These are phyloP conservation scores for Diplolepis rosae DNA, from an alignment of 2,888 invertebrate species.

Conservation along the genomic window DNA sequence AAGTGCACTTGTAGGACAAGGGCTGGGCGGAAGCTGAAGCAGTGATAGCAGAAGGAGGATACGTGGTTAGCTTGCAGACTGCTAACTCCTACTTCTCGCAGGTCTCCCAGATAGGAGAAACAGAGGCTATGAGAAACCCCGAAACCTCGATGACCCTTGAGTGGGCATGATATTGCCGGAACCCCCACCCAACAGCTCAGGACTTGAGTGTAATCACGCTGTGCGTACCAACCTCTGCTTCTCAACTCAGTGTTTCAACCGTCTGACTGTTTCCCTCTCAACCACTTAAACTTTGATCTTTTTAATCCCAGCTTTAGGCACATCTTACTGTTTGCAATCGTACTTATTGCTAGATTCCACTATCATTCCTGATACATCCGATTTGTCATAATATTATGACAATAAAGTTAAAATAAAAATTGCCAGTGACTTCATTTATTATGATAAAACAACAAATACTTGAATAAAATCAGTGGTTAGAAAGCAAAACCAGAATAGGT, in stretches of 20 bases:
- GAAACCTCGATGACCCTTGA: slow-evolving; percentile 73
- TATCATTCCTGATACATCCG: too few species aligned
- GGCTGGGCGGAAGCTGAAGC: slow-evolving; percentile 34
- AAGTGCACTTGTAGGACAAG: slow-evolving; percentile 42
- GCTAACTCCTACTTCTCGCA: slow-evolving; percentile 50
- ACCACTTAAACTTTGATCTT: slow-evolving; percentile 42
- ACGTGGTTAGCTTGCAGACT: slow-evolving; percentile 52
- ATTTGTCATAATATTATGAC: too few species aligned
- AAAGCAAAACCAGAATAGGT: too few species aligned
- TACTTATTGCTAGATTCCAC: slow-evolving; percentile 10
- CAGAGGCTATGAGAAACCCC: slow-evolving; percentile 68
- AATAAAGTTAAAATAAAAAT: too few species aligned
- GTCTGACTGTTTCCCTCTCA: slow-evolving; percentile 56
- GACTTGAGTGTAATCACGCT: slow-evolving; percentile 72
- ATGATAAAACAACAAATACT: too few species aligned
- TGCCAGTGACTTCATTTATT: too few species aligned
- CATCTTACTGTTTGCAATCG: slow-evolving; percentile 26
- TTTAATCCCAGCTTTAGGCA: slow-evolving; percentile 22
- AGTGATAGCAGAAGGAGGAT: slow-evolving; percentile 54
- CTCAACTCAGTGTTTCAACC: slow-evolving; percentile 54
- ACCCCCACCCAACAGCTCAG: slow-evolving; percentile 58
- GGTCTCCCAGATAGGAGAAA: slow-evolving; percentile 61
- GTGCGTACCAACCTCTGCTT: slow-evolving; percentile 51
- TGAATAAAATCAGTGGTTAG: too few species aligned
- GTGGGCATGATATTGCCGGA: slow-evolving; percentile 72